A percentile compares a stretch with the other conserved stretches of the same genome.
Evolutionary conservation across 2,888 invertebrate species (phyloP).

Genomic region (Globia sparganii): DNA sequence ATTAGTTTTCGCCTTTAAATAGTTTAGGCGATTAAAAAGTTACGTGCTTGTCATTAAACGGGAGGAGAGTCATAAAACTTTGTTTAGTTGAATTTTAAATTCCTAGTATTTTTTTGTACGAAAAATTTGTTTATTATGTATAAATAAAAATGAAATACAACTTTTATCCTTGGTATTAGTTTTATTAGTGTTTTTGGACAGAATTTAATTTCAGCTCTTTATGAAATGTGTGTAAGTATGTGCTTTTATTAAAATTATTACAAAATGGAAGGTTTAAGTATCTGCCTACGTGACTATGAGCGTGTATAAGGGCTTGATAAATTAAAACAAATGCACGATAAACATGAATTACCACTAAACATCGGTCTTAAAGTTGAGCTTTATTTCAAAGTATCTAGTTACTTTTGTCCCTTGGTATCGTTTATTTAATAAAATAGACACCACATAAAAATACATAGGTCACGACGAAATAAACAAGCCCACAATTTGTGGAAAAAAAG

Average conservation of each 20-base stretch:
- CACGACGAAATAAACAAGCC: constrained; percentile 4
- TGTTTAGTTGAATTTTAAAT: constrained; percentile 57
- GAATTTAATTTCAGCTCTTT: not conserved
- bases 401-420: constrained; percentile 1
- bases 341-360: constrained; percentile 19
- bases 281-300: constrained; percentile 29
- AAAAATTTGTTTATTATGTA: constrained; percentile 31
- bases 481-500: constrained; percentile 8
- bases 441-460: constrained; percentile 5
- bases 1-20: constrained; percentile 57
- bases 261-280: constrained; percentile 15
- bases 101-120: constrained; percentile 22
- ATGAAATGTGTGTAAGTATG: not conserved
- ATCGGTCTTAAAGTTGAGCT: constrained; percentile 18
- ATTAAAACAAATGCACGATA: constrained; percentile 39
- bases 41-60: constrained; percentile 31
- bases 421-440: constrained; percentile 7
- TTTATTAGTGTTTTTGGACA: constrained; percentile 11
- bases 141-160: constrained; percentile 46
- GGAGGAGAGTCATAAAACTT: constrained; percentile 42
- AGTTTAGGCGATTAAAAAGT: constrained; percentile 60
- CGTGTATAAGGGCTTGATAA: constrained; percentile 18
- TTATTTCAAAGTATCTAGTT: constrained; percentile 46
- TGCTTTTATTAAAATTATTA: constrained; percentile 1
- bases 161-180: constrained; percentile 15